Evolutionary conservation across 2,797 vertebrate genomes (phyloP).

Genomic region (Synanceia verrucosa): DNA sequence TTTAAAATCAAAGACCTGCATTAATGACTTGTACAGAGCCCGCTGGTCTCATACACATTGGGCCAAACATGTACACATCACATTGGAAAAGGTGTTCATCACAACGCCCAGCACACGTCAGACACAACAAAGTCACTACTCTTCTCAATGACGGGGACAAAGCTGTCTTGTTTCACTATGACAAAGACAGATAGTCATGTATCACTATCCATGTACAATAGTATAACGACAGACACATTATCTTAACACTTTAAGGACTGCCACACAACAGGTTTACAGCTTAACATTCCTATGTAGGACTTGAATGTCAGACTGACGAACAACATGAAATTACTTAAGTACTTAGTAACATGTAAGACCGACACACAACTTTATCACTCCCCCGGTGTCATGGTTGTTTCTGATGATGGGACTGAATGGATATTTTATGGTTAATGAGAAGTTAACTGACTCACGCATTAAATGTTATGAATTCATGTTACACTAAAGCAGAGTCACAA

Average conservation of each 20-base stretch:
- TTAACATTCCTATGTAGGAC: conserved; percentile 56
- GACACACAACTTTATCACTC: conserved; percentile 81
- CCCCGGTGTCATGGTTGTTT: conserved; percentile 63
- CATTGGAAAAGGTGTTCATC: conserved; percentile 40
- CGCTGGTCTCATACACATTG: conserved; percentile 57
- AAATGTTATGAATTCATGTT: conserved; percentile 49
- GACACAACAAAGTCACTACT: conserved; percentile 70
- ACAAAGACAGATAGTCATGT: conserved; percentile 62
- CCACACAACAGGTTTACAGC: conserved; percentile 58
- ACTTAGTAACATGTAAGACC: conserved; percentile 63
- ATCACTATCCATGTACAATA: conserved; percentile 42
- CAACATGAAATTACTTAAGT: conserved; percentile 61
- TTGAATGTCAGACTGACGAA: conserved; percentile 64
- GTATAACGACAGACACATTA: conserved; percentile 49
- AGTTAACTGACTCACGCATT: conserved; percentile 35
- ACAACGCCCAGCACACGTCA: conserved; percentile 48
- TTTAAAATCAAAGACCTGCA: conserved; percentile 97
- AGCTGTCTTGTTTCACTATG: conserved; percentile 45
- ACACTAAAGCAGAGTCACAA: conserved; percentile 21
- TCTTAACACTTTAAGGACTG: conserved; percentile 55
- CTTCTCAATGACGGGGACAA: conserved; percentile 53
- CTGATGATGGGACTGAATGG: conserved; percentile 54
- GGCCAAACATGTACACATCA: conserved; percentile 57
- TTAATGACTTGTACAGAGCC: conserved; percentile 84
- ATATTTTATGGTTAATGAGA: conserved; percentile 48